These are phyloP conservation scores for Manis javanica DNA, from an alignment of 2,797 vertebrate genomes.

Conservation along the genomic window DNA sequence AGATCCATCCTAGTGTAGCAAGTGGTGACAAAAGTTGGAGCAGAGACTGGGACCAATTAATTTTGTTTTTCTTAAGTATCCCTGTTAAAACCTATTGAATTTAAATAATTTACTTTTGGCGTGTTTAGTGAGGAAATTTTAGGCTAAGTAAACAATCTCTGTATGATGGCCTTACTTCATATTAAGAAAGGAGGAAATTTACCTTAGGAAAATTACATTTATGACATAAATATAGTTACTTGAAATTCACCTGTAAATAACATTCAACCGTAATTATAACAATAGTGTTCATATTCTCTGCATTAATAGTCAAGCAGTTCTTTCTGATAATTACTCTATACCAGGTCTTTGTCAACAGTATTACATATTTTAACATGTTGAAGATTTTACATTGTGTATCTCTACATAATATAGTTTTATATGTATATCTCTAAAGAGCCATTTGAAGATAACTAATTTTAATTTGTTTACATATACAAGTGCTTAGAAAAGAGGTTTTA, in stretches of 20 bases:
- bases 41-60: not conserved
- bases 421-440: not conserved
- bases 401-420: not conserved
- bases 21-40: not conserved
- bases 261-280: not conserved
- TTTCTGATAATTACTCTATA: conserved; percentile 38
- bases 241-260: conserved; percentile 36
- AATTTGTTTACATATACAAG: not conserved
- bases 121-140: conserved; percentile 43
- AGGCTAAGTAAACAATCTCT: not conserved
- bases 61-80: not conserved
- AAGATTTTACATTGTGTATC: conserved; percentile 37
- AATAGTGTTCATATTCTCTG: conserved; percentile 10
- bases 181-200: not conserved
- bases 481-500: conserved; percentile 13
- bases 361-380: not conserved
- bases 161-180: not conserved
- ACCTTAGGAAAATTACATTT: conserved; percentile 30
- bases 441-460: not conserved
- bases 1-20: conserved; percentile 21
- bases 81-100: conserved; percentile 2
- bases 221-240: not conserved
- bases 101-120: not conserved
- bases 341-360: not conserved
- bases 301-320: not conserved